Percentiles rank a stretch among this genome's conserved stretches.
phyloP scores from a whole-genome alignment of 2,888 invertebrate genomes.

The Oeneis ivallda region DNA sequence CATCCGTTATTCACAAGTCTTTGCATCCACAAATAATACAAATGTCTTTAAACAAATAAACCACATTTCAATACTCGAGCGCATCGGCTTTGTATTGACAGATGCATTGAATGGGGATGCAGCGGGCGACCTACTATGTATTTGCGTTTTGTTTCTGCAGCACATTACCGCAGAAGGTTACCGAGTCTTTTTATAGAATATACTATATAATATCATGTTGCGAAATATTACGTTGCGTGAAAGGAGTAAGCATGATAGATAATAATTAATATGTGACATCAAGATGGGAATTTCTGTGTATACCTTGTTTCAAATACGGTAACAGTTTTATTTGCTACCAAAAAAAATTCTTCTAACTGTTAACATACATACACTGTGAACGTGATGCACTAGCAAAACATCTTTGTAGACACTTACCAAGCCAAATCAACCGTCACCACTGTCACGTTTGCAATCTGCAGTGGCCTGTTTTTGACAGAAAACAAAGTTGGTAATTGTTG shows the following conservation, averaged over 20 bases:
- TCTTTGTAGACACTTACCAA: too few species aligned
- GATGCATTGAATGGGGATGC: slow-evolving; percentile 28
- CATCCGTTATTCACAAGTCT: not conserved
- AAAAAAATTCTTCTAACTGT: too few species aligned
- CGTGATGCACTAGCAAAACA: too few species aligned
- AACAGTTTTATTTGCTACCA: too few species aligned
- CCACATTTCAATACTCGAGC: slow-evolving; percentile 21
- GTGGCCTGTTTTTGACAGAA: too few species aligned
- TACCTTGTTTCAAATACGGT: too few species aligned
- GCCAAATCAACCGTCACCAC: too few species aligned
- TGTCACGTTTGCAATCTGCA: too few species aligned
- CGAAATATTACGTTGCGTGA: not conserved
- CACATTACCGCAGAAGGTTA: slow-evolving; percentile 11
- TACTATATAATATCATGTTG: slow-evolving; percentile 6
- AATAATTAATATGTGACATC: too few species aligned
- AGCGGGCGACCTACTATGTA: slow-evolving; percentile 13
- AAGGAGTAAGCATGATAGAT: not conserved
- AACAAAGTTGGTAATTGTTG: too few species aligned
- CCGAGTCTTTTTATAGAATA: slow-evolving; percentile 4
- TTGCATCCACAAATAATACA: slow-evolving; percentile 5
- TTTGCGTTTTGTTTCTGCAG: slow-evolving; percentile 18
- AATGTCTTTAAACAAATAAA: slow-evolving; percentile 23
- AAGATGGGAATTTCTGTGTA: too few species aligned
- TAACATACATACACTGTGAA: too few species aligned
- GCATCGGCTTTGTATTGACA: slow-evolving; percentile 29